A percentile compares a stretch with the other conserved stretches of the same genome.
phyloP scores from a whole-genome alignment of 2,888 invertebrate genomes.

The Tipula confusa region DNA sequence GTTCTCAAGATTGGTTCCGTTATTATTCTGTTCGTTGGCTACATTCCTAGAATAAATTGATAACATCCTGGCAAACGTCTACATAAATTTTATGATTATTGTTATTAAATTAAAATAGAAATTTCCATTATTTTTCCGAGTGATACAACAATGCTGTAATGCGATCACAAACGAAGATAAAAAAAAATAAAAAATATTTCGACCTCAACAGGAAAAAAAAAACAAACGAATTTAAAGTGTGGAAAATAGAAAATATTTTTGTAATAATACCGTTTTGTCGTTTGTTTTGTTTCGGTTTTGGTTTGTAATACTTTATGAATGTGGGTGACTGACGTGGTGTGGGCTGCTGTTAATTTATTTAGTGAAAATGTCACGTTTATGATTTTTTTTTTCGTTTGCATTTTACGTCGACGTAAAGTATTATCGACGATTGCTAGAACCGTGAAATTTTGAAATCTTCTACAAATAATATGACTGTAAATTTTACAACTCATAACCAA shows the following conservation, averaged over 20 bases:
- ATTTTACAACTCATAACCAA: background rate
- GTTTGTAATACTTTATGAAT: background rate
- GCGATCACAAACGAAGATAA: background rate
- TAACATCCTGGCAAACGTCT: background rate
- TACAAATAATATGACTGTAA: background rate
- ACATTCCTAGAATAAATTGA: background rate
- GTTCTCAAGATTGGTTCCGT: background rate
- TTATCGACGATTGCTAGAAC: too few species aligned
- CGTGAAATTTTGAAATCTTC: background rate
- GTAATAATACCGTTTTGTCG: background rate
- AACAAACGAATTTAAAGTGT: background rate
- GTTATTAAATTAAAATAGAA: background rate
- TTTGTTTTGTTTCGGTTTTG: background rate
- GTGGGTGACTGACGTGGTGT: background rate
- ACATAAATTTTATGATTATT: background rate
- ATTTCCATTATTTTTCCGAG: background rate
- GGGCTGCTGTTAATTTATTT: too few species aligned
- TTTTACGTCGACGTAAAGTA: background rate
- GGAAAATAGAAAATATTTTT: background rate
- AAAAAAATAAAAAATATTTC: too few species aligned
- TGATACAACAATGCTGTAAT: background rate
- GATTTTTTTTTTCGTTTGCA: background rate
- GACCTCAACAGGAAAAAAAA: background rate
- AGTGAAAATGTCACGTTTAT: background rate
- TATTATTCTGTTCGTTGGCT: background rate